A percentile compares a stretch with the other conserved stretches of the same genome.
Evolutionary conservation across 53 echinoderm and acorn worm genomes (phyloP).

Genomic region (Stichopus horrens): DNA sequence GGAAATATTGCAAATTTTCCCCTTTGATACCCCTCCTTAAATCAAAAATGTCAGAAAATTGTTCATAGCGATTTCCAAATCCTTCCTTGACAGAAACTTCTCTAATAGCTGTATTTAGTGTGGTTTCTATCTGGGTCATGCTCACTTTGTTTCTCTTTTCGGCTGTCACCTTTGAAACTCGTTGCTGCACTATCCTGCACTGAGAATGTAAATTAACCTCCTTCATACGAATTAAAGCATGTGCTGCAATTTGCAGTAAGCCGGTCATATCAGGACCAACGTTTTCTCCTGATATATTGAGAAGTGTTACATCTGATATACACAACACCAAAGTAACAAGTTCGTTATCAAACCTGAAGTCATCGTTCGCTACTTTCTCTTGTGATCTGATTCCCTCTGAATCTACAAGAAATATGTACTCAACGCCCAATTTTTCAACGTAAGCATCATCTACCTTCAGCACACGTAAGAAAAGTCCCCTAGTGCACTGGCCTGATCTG

Average conservation of each 20-base stretch:
- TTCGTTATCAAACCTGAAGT: conserved; percentile 30
- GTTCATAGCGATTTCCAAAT: conserved; percentile 14
- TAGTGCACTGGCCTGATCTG: conserved; percentile 44
- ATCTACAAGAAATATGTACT: conserved; percentile 16
- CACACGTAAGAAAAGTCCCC: conserved; percentile 41
- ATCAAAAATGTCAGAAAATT: conserved; percentile 29
- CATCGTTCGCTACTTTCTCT: not conserved
- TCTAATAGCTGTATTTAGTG: not conserved
- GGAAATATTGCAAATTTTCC: conserved; percentile 26
- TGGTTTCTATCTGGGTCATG: not conserved
- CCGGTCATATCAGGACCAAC: conserved; percentile 32
- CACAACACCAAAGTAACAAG: conserved; percentile 2
- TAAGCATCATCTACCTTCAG: conserved; percentile 29
- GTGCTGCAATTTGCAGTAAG: conserved; percentile 29
- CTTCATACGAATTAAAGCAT: conserved; percentile 32
- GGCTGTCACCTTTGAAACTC: conserved; percentile 10
- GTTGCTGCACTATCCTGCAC: conserved; percentile 26
- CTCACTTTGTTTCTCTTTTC: conserved; percentile 1
- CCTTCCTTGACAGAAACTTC: conserved; percentile 3
- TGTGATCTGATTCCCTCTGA: conserved; percentile 18
- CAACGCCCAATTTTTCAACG: not conserved
- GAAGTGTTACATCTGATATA: conserved; percentile 5
- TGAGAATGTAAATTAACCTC: conserved; percentile 1
- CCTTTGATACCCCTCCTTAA: not conserved
- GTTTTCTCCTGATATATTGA: conserved; percentile 30